Percentiles rank a stretch among this genome's conserved stretches.
phyloP scores from a whole-genome alignment of 2,113 vertebrate genomes.

The Petrocephalus microphthalmus region DNA sequence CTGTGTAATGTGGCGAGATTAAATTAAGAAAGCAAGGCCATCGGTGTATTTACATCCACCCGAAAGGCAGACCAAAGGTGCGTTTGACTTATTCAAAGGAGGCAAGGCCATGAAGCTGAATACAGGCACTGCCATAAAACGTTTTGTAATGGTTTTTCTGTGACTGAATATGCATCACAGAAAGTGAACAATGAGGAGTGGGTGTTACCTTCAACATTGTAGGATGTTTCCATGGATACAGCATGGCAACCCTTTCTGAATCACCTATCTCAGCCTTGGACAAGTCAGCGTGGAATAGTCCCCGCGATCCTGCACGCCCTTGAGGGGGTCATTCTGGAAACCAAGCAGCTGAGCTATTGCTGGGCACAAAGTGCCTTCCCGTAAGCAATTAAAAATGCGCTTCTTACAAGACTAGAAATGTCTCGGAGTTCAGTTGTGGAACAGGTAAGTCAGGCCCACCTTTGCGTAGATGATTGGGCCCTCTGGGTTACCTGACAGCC shows the following conservation, averaged over 20 bases:
- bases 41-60: neutral
- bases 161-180: conserved; percentile 29
- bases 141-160: conserved; percentile 23
- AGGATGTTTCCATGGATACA: conserved; percentile 35
- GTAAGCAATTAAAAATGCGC: neutral
- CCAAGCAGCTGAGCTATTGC: neutral
- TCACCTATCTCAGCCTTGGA: conserved; percentile 18
- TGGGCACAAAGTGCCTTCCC: neutral
- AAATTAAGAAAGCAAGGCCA: conserved; percentile 3
- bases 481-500: neutral
- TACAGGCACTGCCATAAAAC: conserved; percentile 1
- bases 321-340: conserved; percentile 18
- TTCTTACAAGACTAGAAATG: neutral
- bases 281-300: neutral
- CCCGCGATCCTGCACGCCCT: neutral
- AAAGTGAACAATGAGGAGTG: conserved; percentile 30
- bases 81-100: conserved; percentile 8
- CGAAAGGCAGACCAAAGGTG: conserved; percentile 7
- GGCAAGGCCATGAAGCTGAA: neutral
- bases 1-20: neutral
- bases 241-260: conserved; percentile 32
- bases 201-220: conserved; percentile 32
- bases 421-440: neutral
- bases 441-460: neutral
- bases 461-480: neutral